Evolutionary conservation across 2,888 invertebrate species (phyloP).

Genomic region (Sesamia inferens): DNA sequence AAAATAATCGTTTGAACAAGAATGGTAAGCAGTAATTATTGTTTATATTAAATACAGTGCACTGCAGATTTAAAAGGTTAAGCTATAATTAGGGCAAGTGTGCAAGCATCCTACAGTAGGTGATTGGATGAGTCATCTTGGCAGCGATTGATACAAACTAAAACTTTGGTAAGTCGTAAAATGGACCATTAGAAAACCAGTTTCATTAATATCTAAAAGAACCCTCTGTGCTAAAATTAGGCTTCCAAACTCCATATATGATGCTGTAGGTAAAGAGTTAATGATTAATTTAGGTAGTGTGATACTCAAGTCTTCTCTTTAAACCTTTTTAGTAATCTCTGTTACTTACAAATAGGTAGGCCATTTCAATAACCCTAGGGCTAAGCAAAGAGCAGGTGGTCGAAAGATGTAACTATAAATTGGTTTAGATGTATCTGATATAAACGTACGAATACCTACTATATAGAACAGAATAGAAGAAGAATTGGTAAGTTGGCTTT

Average conservation of each 20-base stretch:
- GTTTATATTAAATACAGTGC: background rate
- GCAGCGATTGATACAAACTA: background rate
- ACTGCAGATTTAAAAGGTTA: background rate
- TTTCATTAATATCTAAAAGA: background rate
- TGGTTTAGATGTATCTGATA: background rate
- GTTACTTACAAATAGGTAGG: conserved; percentile 15
- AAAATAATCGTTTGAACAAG: conserved; percentile 10
- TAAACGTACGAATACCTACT: conserved; percentile 5
- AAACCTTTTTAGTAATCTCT: background rate
- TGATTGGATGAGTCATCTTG: background rate
- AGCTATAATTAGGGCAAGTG: background rate
- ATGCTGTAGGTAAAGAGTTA: background rate
- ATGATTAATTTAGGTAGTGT: background rate
- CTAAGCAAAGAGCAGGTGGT: conserved; percentile 13
- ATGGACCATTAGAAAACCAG: background rate
- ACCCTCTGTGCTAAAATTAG: background rate
- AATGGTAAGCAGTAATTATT: conserved; percentile 15
- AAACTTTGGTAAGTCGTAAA: background rate
- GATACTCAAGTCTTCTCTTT: background rate
- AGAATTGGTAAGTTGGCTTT: background rate
- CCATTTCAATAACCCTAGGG: conserved; percentile 9
- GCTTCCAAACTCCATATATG: background rate
- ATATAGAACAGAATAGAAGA: background rate
- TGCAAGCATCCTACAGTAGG: background rate
- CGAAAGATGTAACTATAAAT: conserved; percentile 1